A percentile compares a stretch with the other conserved stretches of the same genome.
Evolutionary conservation across 2,113 vertebrate species (phyloP).

Genomic region (Macrotis lagotis): DNA sequence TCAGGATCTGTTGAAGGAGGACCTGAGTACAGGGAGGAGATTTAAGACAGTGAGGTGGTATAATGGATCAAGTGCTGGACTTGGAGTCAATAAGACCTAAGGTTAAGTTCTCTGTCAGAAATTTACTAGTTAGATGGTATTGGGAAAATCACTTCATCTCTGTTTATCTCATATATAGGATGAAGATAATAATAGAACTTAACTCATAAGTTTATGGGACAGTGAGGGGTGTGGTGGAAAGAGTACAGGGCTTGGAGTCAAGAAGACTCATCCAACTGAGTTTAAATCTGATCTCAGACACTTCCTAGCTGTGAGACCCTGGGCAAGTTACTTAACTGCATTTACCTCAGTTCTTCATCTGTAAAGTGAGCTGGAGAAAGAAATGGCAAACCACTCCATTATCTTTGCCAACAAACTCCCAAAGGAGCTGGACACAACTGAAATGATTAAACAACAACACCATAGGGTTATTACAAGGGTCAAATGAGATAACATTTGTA

Average conservation of each 20-base stretch:
- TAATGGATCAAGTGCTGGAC: not conserved
- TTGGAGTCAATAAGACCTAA: not conserved
- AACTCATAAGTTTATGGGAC: not conserved
- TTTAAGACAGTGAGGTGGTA: not conserved
- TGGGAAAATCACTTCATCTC: not conserved
- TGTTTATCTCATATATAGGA: not conserved
- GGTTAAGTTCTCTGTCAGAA: not conserved
- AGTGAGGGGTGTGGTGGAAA: not conserved
- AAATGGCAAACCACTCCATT: not conserved
- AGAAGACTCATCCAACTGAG: too few species aligned
- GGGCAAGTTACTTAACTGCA: not conserved
- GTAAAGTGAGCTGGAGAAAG: not conserved
- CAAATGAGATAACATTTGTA: not conserved
- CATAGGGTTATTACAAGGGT: not conserved
- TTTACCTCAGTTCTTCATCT: not conserved
- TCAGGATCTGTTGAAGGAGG: not conserved
- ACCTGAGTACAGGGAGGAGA: not conserved
- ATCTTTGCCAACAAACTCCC: not conserved
- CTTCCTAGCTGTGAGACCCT: not conserved
- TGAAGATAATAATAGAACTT: not conserved
- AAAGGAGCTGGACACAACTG: not conserved
- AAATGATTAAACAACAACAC: not conserved
- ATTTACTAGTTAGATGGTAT: not conserved
- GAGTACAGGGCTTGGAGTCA: not conserved
- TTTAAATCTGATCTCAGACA: not conserved